These are phyloP conservation scores for Pterocles orientalis DNA, from an alignment of 2,113 vertebrate species.

Conservation along the genomic window DNA sequence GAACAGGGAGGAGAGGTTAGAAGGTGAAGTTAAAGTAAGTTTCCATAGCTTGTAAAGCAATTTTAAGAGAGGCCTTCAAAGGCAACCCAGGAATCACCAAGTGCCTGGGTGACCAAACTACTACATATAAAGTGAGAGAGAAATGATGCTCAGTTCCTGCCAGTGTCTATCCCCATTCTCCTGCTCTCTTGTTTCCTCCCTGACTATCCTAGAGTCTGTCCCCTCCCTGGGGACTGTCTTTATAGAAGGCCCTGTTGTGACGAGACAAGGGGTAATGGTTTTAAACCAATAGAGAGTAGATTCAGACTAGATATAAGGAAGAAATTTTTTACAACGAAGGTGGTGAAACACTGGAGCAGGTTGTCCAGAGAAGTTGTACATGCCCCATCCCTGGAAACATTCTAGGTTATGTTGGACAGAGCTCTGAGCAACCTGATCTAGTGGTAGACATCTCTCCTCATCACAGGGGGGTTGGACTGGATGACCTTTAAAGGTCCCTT, in stretches of 20 bases:
- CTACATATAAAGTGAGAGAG: neutral
- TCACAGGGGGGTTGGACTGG: neutral
- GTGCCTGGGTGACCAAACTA: neutral
- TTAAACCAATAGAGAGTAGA: neutral
- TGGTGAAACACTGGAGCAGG: neutral
- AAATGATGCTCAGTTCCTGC: neutral
- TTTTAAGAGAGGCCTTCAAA: neutral
- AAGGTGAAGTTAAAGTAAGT: neutral
- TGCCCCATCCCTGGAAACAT: neutral
- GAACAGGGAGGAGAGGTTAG: neutral
- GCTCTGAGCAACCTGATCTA: neutral
- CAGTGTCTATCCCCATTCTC: neutral
- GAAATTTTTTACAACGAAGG: accelerated
- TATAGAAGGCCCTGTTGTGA: neutral
- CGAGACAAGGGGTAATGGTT: neutral
- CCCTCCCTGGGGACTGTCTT: neutral
- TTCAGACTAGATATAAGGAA: neutral
- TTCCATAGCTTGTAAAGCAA: neutral
- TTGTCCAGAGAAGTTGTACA: neutral
- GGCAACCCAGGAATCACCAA: neutral
- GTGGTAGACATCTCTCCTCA: neutral
- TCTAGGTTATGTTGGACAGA: neutral
- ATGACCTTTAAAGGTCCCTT: neutral
- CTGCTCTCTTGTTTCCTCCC: neutral
- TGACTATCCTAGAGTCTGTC: neutral